A percentile compares a stretch with the other conserved stretches of the same genome.
Evolutionary conservation across 2,888 invertebrate genomes (phyloP).

Genomic region (Kryphioiulus occultus): DNA sequence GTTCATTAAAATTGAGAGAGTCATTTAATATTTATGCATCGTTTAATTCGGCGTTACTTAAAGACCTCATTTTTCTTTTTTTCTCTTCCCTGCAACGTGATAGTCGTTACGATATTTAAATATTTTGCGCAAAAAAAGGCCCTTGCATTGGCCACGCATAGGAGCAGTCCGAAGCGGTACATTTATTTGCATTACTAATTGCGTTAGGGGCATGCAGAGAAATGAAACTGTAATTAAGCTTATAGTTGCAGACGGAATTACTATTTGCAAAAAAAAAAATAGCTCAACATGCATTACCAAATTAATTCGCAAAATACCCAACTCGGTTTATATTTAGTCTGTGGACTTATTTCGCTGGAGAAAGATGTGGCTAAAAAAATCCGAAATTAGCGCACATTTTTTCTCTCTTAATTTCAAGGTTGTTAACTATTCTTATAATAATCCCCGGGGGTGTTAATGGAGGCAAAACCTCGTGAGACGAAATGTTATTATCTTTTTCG

Average conservation of each 20-base stretch:
- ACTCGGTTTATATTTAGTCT: conserved; percentile 17
- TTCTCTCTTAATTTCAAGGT: conserved; percentile 18
- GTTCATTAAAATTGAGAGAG: conserved; percentile 32
- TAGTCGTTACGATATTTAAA: not conserved
- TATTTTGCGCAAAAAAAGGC: not conserved
- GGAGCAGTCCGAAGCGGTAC: not conserved
- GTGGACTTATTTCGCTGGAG: not conserved
- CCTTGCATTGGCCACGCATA: not conserved
- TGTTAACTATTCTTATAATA: conserved; percentile 39
- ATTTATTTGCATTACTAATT: conserved; percentile 39
- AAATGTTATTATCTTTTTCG: conserved; percentile 42
- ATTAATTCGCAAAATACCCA: conserved; percentile 13
- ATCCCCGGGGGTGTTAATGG: conserved; percentile 44
- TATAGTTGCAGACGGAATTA: not conserved
- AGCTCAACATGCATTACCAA: conserved; percentile 14
- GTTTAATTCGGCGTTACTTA: not conserved
- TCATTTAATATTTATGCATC: not conserved
- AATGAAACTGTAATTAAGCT: conserved; percentile 21
- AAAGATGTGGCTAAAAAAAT: not conserved
- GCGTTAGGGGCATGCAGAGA: not conserved
- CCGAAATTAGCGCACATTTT: conserved; percentile 7
- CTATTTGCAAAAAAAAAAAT: not conserved
- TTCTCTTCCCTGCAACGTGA: not conserved
- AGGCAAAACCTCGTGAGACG: conserved; percentile 29
- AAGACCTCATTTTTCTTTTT: not conserved